Evolutionary conservation across 2,797 vertebrate species (phyloP).

Genomic region (Phalloptychus januarius): DNA sequence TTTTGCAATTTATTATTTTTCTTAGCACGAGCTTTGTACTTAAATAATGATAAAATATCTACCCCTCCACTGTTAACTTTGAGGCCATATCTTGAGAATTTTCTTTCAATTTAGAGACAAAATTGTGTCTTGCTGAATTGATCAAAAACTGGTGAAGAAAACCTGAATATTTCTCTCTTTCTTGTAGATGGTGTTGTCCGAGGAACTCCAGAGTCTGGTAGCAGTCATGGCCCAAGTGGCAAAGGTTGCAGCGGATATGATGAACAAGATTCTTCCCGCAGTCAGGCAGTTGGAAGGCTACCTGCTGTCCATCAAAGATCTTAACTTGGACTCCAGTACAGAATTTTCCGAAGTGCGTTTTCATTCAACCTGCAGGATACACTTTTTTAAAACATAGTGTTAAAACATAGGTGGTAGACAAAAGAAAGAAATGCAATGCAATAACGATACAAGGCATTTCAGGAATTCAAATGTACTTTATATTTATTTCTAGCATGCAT

Average conservation of each 20-base stretch:
- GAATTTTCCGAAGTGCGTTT: slow-evolving; percentile 69
- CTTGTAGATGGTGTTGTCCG: slow-evolving; percentile 75
- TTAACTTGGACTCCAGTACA: slow-evolving; percentile 59
- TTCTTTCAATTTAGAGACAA: neutral
- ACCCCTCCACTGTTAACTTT: neutral
- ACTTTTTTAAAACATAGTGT: neutral
- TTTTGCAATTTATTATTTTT: neutral
- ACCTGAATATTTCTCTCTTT: slow-evolving; percentile 14
- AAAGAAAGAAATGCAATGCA: neutral
- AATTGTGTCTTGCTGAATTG: neutral
- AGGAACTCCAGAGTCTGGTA: slow-evolving; percentile 73
- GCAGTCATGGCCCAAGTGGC: slow-evolving; percentile 64
- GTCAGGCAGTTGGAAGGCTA: slow-evolving; percentile 68
- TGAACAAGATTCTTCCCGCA: slow-evolving; percentile 68
- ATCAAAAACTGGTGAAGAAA: neutral
- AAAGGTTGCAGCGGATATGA: slow-evolving; percentile 54
- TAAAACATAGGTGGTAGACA: neutral
- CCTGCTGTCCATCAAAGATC: slow-evolving; percentile 57
- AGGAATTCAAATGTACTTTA: neutral
- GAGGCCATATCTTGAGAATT: neutral
- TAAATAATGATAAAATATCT: neutral
- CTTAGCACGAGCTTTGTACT: neutral
- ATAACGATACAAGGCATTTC: neutral
- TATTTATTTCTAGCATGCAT: neutral
- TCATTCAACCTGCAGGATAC: neutral